phyloP scores from a whole-genome alignment of 2,113 vertebrate genomes.

The Antigone vipio region DNA sequence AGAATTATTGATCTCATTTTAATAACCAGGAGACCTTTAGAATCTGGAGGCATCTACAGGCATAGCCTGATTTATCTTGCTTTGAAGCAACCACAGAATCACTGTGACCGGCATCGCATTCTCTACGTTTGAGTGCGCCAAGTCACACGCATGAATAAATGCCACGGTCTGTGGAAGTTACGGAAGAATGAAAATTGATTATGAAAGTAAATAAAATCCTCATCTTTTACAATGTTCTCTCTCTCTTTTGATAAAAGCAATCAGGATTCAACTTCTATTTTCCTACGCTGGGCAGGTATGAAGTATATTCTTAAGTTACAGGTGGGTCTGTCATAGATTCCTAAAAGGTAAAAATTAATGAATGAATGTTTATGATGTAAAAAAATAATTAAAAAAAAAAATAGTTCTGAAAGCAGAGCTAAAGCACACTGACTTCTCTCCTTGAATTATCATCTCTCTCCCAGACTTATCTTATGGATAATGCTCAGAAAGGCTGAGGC shows the following conservation, averaged over 20 bases:
- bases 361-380: neutral
- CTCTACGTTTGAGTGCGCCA: neutral
- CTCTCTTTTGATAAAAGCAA: neutral
- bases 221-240: neutral
- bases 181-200: neutral
- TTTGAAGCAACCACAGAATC: neutral
- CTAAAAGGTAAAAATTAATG: neutral
- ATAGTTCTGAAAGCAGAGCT: neutral
- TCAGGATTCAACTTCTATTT: neutral
- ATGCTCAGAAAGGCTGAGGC: neutral
- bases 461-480: neutral
- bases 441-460: neutral
- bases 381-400: neutral
- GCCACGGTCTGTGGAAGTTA: neutral
- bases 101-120: accelerated
- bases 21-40: neutral
- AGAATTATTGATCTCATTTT: constrained; percentile 11
- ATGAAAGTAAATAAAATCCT: neutral
- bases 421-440: neutral
- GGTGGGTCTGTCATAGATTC: neutral
- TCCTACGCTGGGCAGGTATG: neutral
- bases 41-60: neutral
- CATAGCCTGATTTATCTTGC: neutral
- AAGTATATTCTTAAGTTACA: neutral
- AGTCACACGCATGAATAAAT: neutral